phyloP scores from a whole-genome alignment of 2,113 vertebrate genomes.

The Rhagologus leucostigma region DNA sequence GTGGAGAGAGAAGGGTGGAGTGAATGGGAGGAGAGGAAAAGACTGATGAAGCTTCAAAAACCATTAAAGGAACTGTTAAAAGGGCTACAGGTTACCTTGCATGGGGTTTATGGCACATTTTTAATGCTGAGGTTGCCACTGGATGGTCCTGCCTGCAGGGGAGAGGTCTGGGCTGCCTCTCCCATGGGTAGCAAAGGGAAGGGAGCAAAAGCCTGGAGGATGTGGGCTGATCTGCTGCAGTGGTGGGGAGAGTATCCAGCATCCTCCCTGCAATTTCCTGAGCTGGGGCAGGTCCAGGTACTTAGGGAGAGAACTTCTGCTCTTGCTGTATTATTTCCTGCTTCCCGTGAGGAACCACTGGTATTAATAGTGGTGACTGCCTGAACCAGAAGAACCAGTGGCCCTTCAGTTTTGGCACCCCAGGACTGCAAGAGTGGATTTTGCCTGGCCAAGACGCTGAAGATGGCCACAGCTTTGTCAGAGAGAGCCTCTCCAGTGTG shows the following conservation, averaged over 20 bases:
- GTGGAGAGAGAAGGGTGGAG: not conserved
- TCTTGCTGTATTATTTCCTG: not conserved
- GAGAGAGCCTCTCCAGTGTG: not conserved
- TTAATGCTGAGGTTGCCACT: not conserved
- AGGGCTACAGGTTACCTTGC: not conserved
- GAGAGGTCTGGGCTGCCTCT: not conserved
- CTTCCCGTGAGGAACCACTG: fast-evolving
- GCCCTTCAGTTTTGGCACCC: not conserved
- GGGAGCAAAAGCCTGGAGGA: not conserved
- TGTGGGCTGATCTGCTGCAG: not conserved
- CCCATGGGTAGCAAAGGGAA: not conserved
- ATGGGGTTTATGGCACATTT: not conserved
- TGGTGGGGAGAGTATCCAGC: not conserved
- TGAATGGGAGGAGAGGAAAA: not conserved
- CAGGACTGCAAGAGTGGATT: not conserved
- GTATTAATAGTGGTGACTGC: not conserved
- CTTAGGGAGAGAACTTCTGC: not conserved
- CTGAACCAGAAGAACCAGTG: not conserved
- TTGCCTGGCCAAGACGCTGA: not conserved
- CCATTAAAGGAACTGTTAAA: not conserved
- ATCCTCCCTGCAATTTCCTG: not conserved
- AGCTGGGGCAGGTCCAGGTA: not conserved
- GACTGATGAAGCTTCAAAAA: not conserved
- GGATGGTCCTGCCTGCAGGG: not conserved
- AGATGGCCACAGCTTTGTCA: not conserved